A percentile compares a stretch with the other conserved stretches of the same genome.
Evolutionary conservation across 1,140 invertebrate genomes (phyloP).

Genomic region (Drosophila watanabei): DNA sequence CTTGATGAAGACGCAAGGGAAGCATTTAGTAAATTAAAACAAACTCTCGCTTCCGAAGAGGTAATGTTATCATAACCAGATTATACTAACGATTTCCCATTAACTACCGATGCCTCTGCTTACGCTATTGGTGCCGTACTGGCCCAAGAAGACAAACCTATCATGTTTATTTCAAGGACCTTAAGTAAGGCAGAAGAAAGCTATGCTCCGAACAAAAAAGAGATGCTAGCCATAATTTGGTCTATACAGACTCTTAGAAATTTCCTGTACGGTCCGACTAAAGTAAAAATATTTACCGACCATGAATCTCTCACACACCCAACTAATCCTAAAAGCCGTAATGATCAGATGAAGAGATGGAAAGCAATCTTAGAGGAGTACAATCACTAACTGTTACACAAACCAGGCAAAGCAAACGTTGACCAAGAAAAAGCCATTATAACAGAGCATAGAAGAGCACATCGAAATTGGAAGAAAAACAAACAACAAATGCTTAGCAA

Average conservation of each 20-base stretch:
- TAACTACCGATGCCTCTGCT: neutral
- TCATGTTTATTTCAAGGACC: neutral
- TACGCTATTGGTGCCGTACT: neutral
- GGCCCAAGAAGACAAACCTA: neutral
- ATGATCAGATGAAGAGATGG: neutral
- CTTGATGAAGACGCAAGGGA: no score
- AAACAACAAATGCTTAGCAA: no score
- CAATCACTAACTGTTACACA: no score
- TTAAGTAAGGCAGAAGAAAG: neutral
- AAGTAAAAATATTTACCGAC: neutral
- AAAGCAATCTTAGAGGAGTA: no score
- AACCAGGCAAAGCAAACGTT: no score
- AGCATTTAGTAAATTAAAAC: no score
- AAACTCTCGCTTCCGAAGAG: no score
- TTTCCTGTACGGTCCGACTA: slow-evolving; percentile 3
- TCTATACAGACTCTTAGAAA: neutral
- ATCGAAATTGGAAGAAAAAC: no score
- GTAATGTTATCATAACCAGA: no score
- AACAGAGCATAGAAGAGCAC: no score
- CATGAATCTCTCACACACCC: neutral
- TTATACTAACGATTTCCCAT: no score
- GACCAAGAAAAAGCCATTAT: no score
- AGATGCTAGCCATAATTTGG: neutral
- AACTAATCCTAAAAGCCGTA: neutral
- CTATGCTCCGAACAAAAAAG: neutral